Conservation (phyloP, 2,113 vertebrate genomes). For the Micromys minutus region DNA sequence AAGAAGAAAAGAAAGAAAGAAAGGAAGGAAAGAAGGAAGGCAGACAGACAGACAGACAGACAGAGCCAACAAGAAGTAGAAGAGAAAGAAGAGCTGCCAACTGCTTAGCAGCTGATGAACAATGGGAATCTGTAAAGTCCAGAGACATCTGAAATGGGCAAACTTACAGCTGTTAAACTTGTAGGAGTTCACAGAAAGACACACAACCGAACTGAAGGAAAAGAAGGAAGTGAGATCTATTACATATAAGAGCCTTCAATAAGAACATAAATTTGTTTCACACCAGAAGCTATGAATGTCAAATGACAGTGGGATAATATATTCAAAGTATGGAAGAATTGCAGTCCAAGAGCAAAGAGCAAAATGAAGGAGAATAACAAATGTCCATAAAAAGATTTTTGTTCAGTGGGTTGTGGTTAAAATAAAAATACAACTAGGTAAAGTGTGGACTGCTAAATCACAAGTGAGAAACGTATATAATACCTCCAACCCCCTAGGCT, state of each 20-base stretch:
- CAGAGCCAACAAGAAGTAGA: not conserved
- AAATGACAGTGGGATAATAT: not conserved
- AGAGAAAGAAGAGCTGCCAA: not conserved
- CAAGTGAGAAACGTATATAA: not conserved
- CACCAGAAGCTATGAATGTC: not conserved
- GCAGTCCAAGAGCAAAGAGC: not conserved
- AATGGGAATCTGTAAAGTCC: not conserved
- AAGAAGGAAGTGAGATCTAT: not conserved
- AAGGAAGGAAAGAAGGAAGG: too few species aligned
- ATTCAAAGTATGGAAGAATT: not conserved
- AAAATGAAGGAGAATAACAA: not conserved
- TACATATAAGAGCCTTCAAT: not conserved
- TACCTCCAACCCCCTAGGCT: not conserved
- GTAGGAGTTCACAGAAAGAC: not conserved
- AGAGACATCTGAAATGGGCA: not conserved
- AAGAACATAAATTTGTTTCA: not conserved
- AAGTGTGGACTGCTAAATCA: not conserved
- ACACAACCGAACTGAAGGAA: not conserved
- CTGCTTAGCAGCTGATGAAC: not conserved
- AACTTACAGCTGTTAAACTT: not conserved
- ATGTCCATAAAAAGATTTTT: not conserved
- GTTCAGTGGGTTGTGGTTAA: not conserved
- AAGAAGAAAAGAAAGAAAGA: too few species aligned
- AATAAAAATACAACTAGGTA: not conserved
- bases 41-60: too few species aligned